Evolutionary conservation across 2,888 invertebrate species (phyloP).

Genomic region (Rhogogaster chlorosoma): DNA sequence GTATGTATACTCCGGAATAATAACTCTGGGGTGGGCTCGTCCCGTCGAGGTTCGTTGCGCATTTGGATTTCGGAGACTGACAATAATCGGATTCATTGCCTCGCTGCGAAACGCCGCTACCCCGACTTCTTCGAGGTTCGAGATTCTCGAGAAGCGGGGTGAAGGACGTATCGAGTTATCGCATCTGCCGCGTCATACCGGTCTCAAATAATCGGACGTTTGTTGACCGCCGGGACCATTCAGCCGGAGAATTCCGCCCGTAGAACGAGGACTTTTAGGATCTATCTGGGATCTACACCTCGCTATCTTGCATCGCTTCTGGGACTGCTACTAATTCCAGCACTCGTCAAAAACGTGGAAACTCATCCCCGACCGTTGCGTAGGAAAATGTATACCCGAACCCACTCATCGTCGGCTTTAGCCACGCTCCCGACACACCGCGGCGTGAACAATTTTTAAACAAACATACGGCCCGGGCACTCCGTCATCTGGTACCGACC

Average conservation of each 20-base stretch:
- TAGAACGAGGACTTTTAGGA: not conserved
- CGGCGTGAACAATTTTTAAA: slow-evolving; percentile 71
- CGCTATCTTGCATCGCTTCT: slow-evolving; percentile 72
- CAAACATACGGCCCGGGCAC: slow-evolving; percentile 65
- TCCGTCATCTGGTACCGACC: slow-evolving; percentile 35
- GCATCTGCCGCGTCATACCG: slow-evolving; percentile 40
- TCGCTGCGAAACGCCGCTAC: not conserved
- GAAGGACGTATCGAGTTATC: slow-evolving; percentile 2
- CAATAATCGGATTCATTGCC: slow-evolving; percentile 77
- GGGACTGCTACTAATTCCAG: slow-evolving; percentile 73
- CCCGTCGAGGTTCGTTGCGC: slow-evolving; percentile 72
- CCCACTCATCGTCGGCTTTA: slow-evolving; percentile 70
- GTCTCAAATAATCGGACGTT: not conserved
- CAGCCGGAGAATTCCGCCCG: not conserved
- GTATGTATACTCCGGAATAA: slow-evolving; percentile 66
- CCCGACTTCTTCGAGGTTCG: not conserved
- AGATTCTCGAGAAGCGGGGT: no score
- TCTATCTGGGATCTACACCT: slow-evolving; percentile 65
- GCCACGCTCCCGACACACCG: slow-evolving; percentile 65
- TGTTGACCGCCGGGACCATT: slow-evolving; percentile 4
- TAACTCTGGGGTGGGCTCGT: slow-evolving; percentile 20
- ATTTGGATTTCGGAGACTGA: slow-evolving; percentile 67
- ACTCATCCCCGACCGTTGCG: no score
- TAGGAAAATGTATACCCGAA: no score
- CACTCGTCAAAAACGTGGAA: slow-evolving; percentile 61